These are phyloP conservation scores for Apamea monoglypha DNA, from an alignment of 2,888 invertebrate species.

Conservation along the genomic window DNA sequence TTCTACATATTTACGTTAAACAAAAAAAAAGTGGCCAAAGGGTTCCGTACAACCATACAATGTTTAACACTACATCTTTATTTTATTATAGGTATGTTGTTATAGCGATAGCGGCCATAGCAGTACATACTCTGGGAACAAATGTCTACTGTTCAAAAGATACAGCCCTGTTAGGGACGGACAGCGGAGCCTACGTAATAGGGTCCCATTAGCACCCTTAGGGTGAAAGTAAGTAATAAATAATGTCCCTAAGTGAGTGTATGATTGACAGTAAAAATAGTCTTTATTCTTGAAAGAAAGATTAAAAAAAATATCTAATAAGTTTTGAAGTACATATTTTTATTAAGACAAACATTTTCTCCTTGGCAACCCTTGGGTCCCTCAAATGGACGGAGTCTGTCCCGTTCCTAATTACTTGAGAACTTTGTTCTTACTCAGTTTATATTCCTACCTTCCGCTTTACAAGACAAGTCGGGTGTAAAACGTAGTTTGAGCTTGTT, in stretches of 20 bases:
- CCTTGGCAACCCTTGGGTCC: conserved; percentile 48
- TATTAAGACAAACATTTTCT: neutral
- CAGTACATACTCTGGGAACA: neutral
- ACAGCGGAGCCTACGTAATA: neutral
- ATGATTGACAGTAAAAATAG: neutral
- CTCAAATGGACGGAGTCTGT: conserved; percentile 66
- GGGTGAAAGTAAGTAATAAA: neutral
- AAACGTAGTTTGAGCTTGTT: conserved; percentile 33
- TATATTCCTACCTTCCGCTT: conserved; percentile 52
- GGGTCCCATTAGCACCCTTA: neutral
- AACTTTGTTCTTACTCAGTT: conserved; percentile 66
- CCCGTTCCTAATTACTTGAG: conserved; percentile 73
- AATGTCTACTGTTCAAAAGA: neutral
- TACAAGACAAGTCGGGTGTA: conserved; percentile 50
- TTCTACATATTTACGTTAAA: neutral
- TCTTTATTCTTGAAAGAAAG: no score
- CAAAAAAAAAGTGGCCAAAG: neutral
- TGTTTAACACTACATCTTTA: neutral
- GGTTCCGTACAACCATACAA: neutral
- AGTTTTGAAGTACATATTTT: neutral
- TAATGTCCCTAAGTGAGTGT: neutral
- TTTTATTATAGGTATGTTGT: neutral
- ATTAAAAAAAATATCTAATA: neutral
- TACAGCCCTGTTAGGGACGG: neutral
- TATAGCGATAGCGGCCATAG: neutral